These are phyloP conservation scores for Meghimatium bilineatum DNA, from an alignment of 2,888 invertebrate species.

Conservation along the genomic window DNA sequence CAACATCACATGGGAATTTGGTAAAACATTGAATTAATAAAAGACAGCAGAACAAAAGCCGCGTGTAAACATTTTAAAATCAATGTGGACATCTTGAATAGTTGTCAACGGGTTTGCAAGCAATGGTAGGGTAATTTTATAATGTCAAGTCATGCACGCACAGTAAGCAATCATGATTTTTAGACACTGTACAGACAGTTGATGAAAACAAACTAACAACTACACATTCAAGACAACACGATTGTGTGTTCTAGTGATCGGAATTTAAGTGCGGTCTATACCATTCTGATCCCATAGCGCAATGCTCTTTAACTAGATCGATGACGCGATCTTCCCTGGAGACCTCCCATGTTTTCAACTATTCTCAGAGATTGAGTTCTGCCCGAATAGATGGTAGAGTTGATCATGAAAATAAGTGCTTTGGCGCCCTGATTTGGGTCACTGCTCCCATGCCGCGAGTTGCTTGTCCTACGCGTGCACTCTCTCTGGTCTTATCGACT, in stretches of 20 bases:
- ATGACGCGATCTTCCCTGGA: conserved; percentile 34
- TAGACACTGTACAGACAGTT: neutral
- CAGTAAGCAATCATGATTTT: neutral
- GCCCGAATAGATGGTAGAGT: conserved; percentile 27
- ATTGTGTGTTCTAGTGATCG: conserved; percentile 2
- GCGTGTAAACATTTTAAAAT: neutral
- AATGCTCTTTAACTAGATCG: neutral
- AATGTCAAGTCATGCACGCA: too few species aligned
- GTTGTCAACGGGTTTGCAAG: neutral
- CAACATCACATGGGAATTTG: neutral
- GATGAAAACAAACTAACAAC: conserved; percentile 18
- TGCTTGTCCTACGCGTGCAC: conserved; percentile 41
- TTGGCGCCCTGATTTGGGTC: conserved; percentile 19
- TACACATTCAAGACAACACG: neutral
- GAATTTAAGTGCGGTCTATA: neutral
- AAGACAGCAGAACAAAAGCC: neutral
- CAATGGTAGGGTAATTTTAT: neutral
- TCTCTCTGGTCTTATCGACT: conserved; percentile 36
- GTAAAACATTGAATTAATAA: neutral
- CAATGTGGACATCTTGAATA: neutral
- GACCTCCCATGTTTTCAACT: neutral
- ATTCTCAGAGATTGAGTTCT: conserved; percentile 23
- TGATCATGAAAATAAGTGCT: conserved; percentile 32
- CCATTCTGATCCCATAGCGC: neutral
- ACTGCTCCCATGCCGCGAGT: conserved; percentile 18